These are phyloP conservation scores for Lepus townsendii DNA, from an alignment of 2,797 vertebrate species.

Conservation along the genomic window DNA sequence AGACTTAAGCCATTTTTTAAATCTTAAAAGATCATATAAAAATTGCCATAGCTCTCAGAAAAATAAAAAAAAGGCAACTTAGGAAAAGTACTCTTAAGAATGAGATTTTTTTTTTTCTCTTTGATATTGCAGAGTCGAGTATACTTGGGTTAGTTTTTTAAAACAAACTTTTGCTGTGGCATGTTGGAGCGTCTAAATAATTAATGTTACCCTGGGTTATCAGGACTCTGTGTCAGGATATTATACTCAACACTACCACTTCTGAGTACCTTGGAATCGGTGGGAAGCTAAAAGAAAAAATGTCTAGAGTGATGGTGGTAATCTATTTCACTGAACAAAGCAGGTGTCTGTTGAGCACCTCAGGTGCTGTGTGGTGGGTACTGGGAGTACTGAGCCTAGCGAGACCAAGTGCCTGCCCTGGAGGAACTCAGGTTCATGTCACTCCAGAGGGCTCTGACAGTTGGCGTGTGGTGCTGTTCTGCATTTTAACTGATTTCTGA, in stretches of 20 bases:
- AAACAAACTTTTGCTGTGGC: conserved; percentile 45
- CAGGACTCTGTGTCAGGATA: not conserved
- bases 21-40: conserved; percentile 31
- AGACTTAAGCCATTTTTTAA: not conserved
- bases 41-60: conserved; percentile 35
- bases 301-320: not conserved
- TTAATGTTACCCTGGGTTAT: conserved; percentile 32
- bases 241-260: not conserved
- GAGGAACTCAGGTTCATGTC: not conserved
- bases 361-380: not conserved
- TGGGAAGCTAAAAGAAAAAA: conserved; percentile 11
- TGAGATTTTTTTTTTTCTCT: not conserved
- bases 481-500: not conserved
- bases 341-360: not conserved
- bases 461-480: not conserved
- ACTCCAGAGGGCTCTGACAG: not conserved
- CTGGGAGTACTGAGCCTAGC: not conserved
- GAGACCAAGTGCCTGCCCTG: not conserved
- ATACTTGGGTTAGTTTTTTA: not conserved
- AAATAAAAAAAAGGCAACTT: not conserved
- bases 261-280: not conserved
- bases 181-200: conserved; percentile 45
- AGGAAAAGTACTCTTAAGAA: conserved; percentile 46
- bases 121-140: conserved; percentile 43
- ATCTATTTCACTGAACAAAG: not conserved